Conservation (phyloP, 2,113 vertebrate genomes). For the Elephantulus edwardii region DNA sequence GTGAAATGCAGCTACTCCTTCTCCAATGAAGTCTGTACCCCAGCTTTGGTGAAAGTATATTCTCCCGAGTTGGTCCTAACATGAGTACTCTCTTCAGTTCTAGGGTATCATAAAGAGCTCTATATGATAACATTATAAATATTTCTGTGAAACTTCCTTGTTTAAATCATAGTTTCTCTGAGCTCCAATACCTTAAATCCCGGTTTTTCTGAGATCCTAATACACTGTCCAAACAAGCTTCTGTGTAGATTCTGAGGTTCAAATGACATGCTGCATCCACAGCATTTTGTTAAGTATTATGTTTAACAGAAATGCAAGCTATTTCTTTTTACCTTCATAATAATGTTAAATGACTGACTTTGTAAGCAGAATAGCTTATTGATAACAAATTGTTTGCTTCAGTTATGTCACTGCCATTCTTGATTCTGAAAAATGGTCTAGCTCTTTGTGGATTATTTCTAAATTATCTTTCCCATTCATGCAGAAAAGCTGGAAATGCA, state of each 20-base stretch:
- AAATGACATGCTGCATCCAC: not conserved
- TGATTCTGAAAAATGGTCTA: slow-evolving; percentile 46
- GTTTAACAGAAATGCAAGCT: not conserved
- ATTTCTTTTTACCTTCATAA: slow-evolving; percentile 47
- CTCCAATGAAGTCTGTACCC: not conserved
- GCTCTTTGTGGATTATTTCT: slow-evolving; percentile 43
- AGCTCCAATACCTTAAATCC: not conserved
- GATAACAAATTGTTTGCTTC: slow-evolving; percentile 41
- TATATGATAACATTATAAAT: not conserved
- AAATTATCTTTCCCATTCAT: slow-evolving; percentile 52
- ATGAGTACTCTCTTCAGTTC: not conserved
- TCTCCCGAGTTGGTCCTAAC: not conserved
- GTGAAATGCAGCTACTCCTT: not conserved
- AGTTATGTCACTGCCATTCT: slow-evolving; percentile 16
- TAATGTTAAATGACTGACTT: slow-evolving; percentile 24
- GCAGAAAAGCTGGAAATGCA: slow-evolving; percentile 60
- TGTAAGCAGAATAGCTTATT: slow-evolving; percentile 36
- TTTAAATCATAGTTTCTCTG: slow-evolving; percentile 1
- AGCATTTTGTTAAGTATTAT: slow-evolving; percentile 26
- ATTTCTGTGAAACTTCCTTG: not conserved
- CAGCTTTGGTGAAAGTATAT: not conserved
- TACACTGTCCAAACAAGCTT: not conserved
- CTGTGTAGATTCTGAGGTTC: not conserved
- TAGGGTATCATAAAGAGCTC: not conserved
- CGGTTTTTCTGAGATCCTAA: not conserved